Evolutionary conservation across 2,113 vertebrate genomes (phyloP), one percentile per base, ranked within the genome.

Genomic region (Anguilla rostrata): DNA sequence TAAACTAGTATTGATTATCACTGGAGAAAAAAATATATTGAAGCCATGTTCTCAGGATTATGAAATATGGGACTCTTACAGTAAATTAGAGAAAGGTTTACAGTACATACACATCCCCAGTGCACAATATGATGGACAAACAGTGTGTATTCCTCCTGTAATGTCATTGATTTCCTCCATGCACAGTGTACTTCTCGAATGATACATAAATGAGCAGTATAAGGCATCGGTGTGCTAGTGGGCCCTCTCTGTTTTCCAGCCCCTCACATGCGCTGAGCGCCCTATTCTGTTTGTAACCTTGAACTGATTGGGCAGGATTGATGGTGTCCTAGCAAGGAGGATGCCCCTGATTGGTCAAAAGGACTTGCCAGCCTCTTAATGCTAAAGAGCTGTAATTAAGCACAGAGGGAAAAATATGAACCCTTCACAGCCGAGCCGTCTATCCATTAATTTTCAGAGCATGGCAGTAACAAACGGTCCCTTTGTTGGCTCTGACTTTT

Each of bases 221-320:
- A 46, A 15, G n/a, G 39, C 18, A 18, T 3, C 14, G 7, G 20
- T 39, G 84, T 40, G 34, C 9, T 4, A 16, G 41, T 20, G n/a
- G 14, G 7, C 81, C 22, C 46, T 53, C 81, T 26, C 43, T 43
- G 26, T 15, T n/a, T 41, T 6, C 20, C 39, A 57, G 60, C n/a
- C 49, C 39, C 20, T 83, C 46, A 53, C 49, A 12, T 53, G 49
- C 7, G 49, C 82, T 87, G 79, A 83, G 39, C 57, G 7, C 26
- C 39, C n/a, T 34, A 60, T 15, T 49, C 34, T 43, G 79, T 49
- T 60, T 78, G 53, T 82, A 85, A 90, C 87, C 90, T 88, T 88
- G 86, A 88, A 57, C 78, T 88, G 85, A 89, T 87, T 88, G 86
- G 84, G 26, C 49, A 40, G 81, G 90, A 90, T 90, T 89, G 88